Evolutionary conservation across 1,140 invertebrate species (phyloP), one percentile per base, ranked within the genome.

Genomic region (Elysia chlorotica): DNA sequence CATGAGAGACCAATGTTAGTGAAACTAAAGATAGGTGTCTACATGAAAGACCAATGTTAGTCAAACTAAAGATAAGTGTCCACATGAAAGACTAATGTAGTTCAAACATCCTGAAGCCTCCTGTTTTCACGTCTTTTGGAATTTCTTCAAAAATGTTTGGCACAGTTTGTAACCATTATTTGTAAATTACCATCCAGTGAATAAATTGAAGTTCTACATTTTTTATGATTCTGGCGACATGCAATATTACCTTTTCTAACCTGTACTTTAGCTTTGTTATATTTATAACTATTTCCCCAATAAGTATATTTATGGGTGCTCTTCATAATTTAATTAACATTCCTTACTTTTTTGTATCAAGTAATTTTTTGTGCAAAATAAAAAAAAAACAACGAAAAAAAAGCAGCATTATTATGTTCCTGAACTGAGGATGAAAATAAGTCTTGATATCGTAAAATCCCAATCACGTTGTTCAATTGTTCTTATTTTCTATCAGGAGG

Each of bases 241-340:
- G 10, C 6, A 21, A 36, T 21, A 31, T 3, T 31, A 4, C 14
- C 25, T 48, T 1, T 36, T 19, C 19, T 28, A 33, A 31, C 23
- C 71, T 41, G 54, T 48, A 30, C 63, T 33, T 36, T 62, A 70
- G n/a, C 69, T 69, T 4, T 68, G 72, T 36, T 76, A 76, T 48
- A 69, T n/a, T n/a, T n/a, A n/a, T n/a, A n/a, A n/a, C n/a, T n/a
- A n/a, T n/a, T n/a, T n/a, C n/a, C n/a, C n/a, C n/a, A n/a, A n/a
- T n/a, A n/a, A n/a, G n/a, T n/a, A n/a, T n/a, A n/a, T n/a, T n/a
- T n/a, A n/a, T n/a, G n/a, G n/a, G n/a, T n/a, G n/a, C n/a, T n/a
- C n/a, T n/a, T n/a, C n/a, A n/a, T n/a, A n/a, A n/a, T n/a, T n/a
- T n/a, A n/a, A n/a, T n/a, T n/a, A n/a, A n/a, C n/a, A n/a, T n/a